These are phyloP conservation scores for Chrysolina americana DNA, from an alignment of 2,888 invertebrate genomes.

Conservation along the genomic window DNA sequence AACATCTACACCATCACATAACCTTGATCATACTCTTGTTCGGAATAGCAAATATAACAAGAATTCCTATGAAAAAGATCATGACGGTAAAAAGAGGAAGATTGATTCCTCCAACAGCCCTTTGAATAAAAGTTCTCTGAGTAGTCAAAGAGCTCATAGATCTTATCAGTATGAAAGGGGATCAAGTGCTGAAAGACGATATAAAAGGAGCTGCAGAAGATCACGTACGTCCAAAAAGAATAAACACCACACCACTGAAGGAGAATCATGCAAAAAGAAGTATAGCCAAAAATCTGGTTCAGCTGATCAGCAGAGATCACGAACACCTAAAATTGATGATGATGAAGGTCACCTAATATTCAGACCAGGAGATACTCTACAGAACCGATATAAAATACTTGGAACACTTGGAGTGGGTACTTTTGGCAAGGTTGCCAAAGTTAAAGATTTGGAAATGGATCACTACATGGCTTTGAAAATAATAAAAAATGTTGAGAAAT, in stretches of 20 bases:
- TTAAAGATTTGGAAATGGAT: conserved; percentile 96
- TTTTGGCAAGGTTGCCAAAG: conserved; percentile 99
- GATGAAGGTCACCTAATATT: conserved; percentile 99
- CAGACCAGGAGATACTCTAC: conserved; percentile 98
- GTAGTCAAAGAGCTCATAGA: conserved; percentile 75
- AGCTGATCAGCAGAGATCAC: conserved; percentile 80
- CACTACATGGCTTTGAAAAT: conserved; percentile 97
- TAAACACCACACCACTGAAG: conserved; percentile 63
- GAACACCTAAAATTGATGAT: conserved; percentile 96
- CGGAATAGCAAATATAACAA: conserved; percentile 79
- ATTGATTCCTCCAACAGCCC: conserved; percentile 76
- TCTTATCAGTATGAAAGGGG: conserved; percentile 79
- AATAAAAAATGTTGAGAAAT: conserved; percentile 99
- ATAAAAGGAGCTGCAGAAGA: conserved; percentile 88
- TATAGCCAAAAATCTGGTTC: conserved; percentile 70
- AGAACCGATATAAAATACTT: conserved; percentile 99
- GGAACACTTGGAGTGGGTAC: conserved; percentile 99
- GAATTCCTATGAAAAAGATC: conserved; percentile 77
- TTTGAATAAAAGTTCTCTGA: conserved; percentile 72
- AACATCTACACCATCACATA: conserved; percentile 70
- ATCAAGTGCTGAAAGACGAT: conserved; percentile 85
- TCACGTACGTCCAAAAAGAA: conserved; percentile 86
- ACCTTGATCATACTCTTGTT: conserved; percentile 74
- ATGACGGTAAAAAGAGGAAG: conserved; percentile 81
- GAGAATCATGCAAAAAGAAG: conserved; percentile 54